Evolutionary conservation across 2,797 vertebrate genomes (phyloP).

Genomic region (Luscinia luscinia): DNA sequence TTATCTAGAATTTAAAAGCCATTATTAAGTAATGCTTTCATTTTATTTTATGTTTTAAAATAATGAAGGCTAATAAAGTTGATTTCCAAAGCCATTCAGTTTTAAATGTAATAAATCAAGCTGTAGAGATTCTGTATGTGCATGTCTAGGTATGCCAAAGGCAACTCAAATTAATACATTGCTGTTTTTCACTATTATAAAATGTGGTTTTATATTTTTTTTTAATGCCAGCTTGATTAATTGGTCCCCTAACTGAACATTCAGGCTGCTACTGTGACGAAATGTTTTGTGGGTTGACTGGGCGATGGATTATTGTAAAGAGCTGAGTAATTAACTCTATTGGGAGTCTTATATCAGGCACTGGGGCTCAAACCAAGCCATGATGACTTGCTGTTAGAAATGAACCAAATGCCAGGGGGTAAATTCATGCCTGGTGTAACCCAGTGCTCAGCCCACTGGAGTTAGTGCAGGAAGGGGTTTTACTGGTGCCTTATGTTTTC

Average conservation of each 20-base stretch:
- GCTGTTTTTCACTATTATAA: slow-evolving; percentile 42
- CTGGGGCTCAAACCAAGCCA: slow-evolving; percentile 38
- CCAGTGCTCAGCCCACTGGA: not conserved
- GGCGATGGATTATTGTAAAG: slow-evolving; percentile 66
- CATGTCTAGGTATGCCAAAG: not conserved
- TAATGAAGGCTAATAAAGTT: slow-evolving; percentile 51
- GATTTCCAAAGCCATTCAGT: slow-evolving; percentile 43
- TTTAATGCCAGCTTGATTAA: slow-evolving; percentile 64
- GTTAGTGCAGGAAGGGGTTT: not conserved
- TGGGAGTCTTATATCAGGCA: slow-evolving; percentile 68
- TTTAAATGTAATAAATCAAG: slow-evolving; percentile 52
- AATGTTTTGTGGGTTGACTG: slow-evolving; percentile 62
- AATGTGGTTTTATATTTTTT: not conserved
- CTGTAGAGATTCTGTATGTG: not conserved
- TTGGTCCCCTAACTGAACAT: slow-evolving; percentile 45
- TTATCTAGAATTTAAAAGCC: slow-evolving; percentile 39
- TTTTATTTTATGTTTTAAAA: slow-evolving; percentile 57
- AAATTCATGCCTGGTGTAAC: slow-evolving; percentile 40
- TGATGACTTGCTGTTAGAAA: slow-evolving; percentile 45
- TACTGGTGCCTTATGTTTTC: slow-evolving; percentile 45
- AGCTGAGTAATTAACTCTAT: slow-evolving; percentile 76
- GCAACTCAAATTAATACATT: slow-evolving; percentile 29
- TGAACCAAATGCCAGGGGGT: slow-evolving; percentile 33
- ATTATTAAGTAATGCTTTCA: slow-evolving; percentile 40
- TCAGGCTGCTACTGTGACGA: slow-evolving; percentile 60